Base-by-base conservation (phyloP, 2,888 invertebrate species). In the Habrosyne pyritoides region DNA sequence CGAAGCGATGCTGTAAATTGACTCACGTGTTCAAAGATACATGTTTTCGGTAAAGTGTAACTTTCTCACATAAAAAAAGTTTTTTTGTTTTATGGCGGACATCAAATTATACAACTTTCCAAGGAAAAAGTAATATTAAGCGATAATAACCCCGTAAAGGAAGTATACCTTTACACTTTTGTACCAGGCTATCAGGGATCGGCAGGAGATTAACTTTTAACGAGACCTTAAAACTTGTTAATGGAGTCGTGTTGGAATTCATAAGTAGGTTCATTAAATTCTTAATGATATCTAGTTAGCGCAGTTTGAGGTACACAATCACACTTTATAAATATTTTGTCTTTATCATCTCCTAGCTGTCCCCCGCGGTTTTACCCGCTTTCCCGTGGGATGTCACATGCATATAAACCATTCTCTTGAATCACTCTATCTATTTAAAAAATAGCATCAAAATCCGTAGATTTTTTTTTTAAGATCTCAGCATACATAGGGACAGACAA, bases 41-140 rank as follows among this genome's bases (percentile, higher is more conserved):
- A 42, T 42, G 42, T 42, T 42, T 42, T 18, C 42, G 47, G 8
- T 22, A 47, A 47, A 47, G 48, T 22, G 26, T 22, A 14, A 24
- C 7, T 26, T 48, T 22, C 12, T 14, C 48, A 48, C 8, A 24
- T 22, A 66, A 69, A 64, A n/a, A 65, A 69, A 66, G 24, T 54
- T 66, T 66, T 64, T 56, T 53, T 47, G 63, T 58, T 70, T 70
- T 70, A 70, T 52, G 68, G 62, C 59, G 58, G 47, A 53, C 65
- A 70, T 70, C 62, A 70, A 68, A 67, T 61, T 68, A 59, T 63
- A 66, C 58, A 63, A 46, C 57, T 56, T 62, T 69, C 64, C 68
- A 63, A 48, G 59, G 55, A 57, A 53, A 60, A 66, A 50, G 42
- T 56, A 47, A 53, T 50, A 50, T 58, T 28, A 21, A 50, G 51